Base-by-base conservation (phyloP, 2,888 invertebrate species). In the Unio pictorum region DNA sequence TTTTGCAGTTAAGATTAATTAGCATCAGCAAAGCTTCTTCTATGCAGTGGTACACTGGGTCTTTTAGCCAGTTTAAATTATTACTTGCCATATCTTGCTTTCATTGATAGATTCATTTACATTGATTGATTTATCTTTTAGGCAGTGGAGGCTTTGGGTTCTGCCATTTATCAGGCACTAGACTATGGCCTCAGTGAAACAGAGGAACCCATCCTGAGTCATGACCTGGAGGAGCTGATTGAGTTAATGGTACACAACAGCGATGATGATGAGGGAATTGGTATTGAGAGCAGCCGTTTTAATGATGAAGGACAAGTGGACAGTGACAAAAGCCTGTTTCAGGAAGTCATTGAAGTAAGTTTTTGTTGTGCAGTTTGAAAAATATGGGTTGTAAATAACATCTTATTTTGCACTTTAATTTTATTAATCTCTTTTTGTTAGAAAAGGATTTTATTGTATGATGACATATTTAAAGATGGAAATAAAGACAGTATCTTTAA, bases 141-240 rank as follows among this genome's bases (percentile, higher is more conserved):
- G 95, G 92, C 95, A 88, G 93, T 95, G 81, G 93, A 94, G 76
- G 94, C 94, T 83, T 91, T 98, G 85, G 98, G 97, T 61, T 92
- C 95, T 84, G 93, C 95, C 82, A 94, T 97, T 82, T 98, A 95
- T 91, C 93, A 94, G 84, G 96, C 97, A 58, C 92, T 98, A 90
- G 97, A 98, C 91, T 96, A 94, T 91, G 95, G 96, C 81, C 93
- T 95, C 86, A 93, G 93, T 61, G 94, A 94, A 83, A 94, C 95
- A 76, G 96, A 97, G 91, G 97, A 97, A 91, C 92, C 95, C 81
- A 93, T 94, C 83, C 93, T 98, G 84, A 95, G 95, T 81, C 93
- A 94, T 20, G 95, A 96, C 88, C 93, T 98, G 79, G 96, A 96
- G 90, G 92, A 93, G 67, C 93, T 98, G 68, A 95, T 98, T 88